These are phyloP conservation scores for Limnothrissa miodon DNA, from an alignment of 2,113 vertebrate genomes.

Conservation along the genomic window DNA sequence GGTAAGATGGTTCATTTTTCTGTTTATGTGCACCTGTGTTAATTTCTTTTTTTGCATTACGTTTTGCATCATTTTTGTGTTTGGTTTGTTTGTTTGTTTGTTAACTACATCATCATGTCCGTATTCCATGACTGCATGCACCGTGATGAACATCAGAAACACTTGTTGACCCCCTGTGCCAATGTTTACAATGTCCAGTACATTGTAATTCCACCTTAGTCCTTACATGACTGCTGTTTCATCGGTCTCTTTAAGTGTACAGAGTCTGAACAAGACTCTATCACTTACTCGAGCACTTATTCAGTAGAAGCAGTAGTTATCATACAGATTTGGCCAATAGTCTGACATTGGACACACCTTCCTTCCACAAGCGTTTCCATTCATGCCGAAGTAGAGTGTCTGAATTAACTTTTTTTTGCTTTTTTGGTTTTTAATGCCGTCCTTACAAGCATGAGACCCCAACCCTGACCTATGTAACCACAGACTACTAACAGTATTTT, in stretches of 20 bases:
- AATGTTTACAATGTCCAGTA: not conserved
- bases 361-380: slow-evolving; percentile 52
- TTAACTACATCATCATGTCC: slow-evolving; percentile 27
- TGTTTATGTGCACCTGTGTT: slow-evolving; percentile 38
- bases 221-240: no score
- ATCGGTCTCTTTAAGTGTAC: not conserved
- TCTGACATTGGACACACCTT: slow-evolving; percentile 50
- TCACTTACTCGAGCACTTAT: not conserved
- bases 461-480: slow-evolving; percentile 20
- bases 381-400: slow-evolving; percentile 33
- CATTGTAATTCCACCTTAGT: not conserved
- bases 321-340: not conserved
- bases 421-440: slow-evolving; percentile 44
- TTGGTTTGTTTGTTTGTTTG: slow-evolving; percentile 6
- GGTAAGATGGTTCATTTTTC: slow-evolving; percentile 83
- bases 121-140: slow-evolving; percentile 49
- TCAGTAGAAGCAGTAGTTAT: not conserved
- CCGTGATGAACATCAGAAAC: slow-evolving; percentile 58
- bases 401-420: slow-evolving; percentile 4
- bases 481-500: slow-evolving; percentile 49
- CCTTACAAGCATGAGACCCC: slow-evolving; percentile 51
- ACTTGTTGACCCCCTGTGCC: slow-evolving; percentile 58
- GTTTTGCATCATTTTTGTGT: slow-evolving; percentile 66
- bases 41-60: slow-evolving; percentile 53
- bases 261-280: not conserved